These are phyloP conservation scores for Leptopilina syphax DNA, from an alignment of 2,888 invertebrate genomes.

Conservation along the genomic window DNA sequence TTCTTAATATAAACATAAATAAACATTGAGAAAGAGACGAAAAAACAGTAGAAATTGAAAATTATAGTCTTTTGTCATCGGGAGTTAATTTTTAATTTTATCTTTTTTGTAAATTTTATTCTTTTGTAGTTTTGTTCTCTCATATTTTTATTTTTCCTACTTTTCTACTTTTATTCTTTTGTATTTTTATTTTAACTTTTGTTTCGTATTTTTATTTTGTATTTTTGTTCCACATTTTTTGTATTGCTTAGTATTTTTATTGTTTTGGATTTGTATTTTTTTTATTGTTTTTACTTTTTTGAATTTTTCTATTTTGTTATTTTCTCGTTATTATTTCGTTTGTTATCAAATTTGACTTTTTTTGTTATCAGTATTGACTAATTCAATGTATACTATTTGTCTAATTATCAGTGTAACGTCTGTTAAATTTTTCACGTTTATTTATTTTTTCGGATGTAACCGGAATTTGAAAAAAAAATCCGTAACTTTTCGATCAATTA, in stretches of 20 bases:
- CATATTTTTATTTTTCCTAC: too few relatives aligned
- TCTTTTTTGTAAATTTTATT: too few relatives aligned
- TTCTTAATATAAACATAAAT: slow-evolving; percentile 17
- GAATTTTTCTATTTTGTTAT: background rate
- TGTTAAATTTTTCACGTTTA: too few relatives aligned
- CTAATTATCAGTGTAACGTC: background rate
- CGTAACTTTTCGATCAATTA: background rate
- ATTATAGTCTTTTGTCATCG: background rate
- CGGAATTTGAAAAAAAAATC: background rate
- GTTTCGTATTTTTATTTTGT: too few relatives aligned
- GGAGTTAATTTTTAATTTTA: too few relatives aligned
- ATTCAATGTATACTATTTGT: background rate
- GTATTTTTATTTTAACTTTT: too few relatives aligned
- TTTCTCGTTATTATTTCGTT: background rate
- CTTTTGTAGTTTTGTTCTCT: too few relatives aligned
- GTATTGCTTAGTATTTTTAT: too few relatives aligned
- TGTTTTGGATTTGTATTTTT: background rate
- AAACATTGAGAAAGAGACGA: background rate
- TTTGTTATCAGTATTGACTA: background rate
- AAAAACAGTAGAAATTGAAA: background rate
- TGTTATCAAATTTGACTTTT: background rate
- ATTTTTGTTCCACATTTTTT: too few relatives aligned
- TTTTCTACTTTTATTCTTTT: too few relatives aligned
- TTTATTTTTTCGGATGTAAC: too few relatives aligned
- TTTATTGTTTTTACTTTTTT: background rate